These are phyloP conservation scores for Sinopyrophorus schimmeli DNA, from an alignment of 2,888 invertebrate species.

Conservation along the genomic window DNA sequence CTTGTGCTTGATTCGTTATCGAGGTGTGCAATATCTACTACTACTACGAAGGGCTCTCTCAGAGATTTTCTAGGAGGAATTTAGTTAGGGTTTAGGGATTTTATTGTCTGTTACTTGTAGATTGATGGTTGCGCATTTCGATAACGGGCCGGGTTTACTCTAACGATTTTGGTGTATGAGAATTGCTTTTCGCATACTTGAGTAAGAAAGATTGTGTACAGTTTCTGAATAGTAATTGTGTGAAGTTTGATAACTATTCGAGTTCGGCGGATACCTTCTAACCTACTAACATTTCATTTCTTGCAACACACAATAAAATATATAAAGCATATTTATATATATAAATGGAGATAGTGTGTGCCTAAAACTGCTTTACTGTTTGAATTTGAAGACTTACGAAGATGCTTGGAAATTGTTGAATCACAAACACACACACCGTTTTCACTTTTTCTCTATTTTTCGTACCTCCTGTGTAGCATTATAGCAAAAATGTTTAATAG, in stretches of 20 bases:
- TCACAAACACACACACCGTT: slow-evolving; percentile 2
- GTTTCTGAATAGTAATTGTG: slow-evolving; percentile 18
- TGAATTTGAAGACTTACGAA: slow-evolving; percentile 4
- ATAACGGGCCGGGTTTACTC: too few species aligned
- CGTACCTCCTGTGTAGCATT: slow-evolving; percentile 1
- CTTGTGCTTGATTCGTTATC: slow-evolving; percentile 10
- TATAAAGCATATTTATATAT: too few species aligned
- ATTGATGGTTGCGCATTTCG: too few species aligned
- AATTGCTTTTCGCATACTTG: slow-evolving; percentile 2
- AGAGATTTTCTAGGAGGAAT: neutral
- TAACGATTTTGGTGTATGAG: neutral
- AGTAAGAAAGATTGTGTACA: slow-evolving; percentile 9
- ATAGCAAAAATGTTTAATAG: too few species aligned
- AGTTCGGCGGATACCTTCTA: slow-evolving; percentile 10
- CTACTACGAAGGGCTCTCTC: too few species aligned
- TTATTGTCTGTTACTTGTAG: neutral
- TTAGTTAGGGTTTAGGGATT: slow-evolving; percentile 3
- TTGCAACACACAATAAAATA: slow-evolving; percentile 22
- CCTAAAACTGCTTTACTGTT: slow-evolving; percentile 25
- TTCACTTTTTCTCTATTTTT: slow-evolving; percentile 7
- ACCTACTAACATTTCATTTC: slow-evolving; percentile 26
- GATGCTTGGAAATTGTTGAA: slow-evolving; percentile 10
- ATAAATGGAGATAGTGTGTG: too few species aligned
- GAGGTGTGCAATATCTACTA: slow-evolving; percentile 13
- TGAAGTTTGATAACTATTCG: slow-evolving; percentile 7